phyloP scores from a whole-genome alignment of 2,113 vertebrate species.

The Daubentonia madagascariensis region DNA sequence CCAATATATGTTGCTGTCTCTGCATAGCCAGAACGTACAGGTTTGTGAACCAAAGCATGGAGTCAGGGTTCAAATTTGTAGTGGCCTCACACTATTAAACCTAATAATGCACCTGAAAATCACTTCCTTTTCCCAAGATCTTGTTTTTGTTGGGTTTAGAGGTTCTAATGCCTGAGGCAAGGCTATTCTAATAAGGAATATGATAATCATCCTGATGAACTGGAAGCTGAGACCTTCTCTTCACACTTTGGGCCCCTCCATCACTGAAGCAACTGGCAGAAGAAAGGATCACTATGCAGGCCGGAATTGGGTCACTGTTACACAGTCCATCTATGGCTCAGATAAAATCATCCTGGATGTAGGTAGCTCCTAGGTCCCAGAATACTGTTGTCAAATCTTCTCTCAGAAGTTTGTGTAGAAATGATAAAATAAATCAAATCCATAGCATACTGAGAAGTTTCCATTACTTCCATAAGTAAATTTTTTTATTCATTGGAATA shows the following conservation, averaged over 20 bases:
- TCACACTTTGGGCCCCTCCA: background rate
- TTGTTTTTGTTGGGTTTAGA: background rate
- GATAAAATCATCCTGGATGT: background rate
- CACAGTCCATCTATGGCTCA: background rate
- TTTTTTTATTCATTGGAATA: background rate
- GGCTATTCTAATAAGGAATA: background rate
- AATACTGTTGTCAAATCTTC: background rate
- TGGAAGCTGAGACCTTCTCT: background rate
- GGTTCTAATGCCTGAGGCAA: background rate
- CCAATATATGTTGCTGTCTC: background rate
- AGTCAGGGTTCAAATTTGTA: background rate
- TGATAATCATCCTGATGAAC: background rate
- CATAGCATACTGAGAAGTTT: background rate
- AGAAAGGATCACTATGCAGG: background rate
- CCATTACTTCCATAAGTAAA: background rate
- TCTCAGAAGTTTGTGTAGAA: background rate
- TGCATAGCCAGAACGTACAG: background rate
- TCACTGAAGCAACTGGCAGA: background rate
- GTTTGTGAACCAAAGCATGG: background rate
- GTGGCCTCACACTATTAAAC: background rate
- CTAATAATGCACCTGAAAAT: background rate
- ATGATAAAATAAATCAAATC: background rate
- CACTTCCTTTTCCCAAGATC: background rate
- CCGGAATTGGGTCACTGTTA: background rate
- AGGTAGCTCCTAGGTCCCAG: background rate